phyloP scores from a whole-genome alignment of 2,113 vertebrate species.

The Dolichotis patagonum region DNA sequence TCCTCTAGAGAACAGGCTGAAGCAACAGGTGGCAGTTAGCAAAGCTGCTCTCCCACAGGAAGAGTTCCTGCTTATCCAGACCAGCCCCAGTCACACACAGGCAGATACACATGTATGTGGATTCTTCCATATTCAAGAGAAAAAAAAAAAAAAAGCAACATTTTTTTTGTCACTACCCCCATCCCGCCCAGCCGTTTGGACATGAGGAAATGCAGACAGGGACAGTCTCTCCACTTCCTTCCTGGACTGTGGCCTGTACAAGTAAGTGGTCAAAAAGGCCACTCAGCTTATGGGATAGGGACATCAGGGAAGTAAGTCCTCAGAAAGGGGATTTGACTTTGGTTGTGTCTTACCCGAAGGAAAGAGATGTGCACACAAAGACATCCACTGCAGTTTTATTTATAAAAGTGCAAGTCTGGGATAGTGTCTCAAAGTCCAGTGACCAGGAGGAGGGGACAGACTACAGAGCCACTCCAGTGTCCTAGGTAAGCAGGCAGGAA shows the following conservation, averaged over 20 bases:
- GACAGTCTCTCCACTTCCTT: conserved; percentile 66
- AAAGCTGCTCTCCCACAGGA: neutral
- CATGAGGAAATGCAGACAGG: conserved; percentile 63
- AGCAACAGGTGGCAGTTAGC: neutral
- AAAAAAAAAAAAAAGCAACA: neutral
- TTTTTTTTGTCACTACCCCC: neutral
- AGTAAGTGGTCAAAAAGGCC: conserved; percentile 64
- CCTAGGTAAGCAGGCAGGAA: neutral
- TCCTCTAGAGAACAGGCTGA: neutral
- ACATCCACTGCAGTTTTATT: conserved; percentile 81
- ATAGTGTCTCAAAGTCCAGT: conserved; percentile 46
- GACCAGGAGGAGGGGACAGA: neutral
- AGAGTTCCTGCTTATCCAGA: neutral
- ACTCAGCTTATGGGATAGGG: conserved; percentile 27
- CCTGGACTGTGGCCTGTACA: conserved; percentile 52
- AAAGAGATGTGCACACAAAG: conserved; percentile 81
- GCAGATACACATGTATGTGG: neutral
- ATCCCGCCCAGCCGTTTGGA: conserved; percentile 31
- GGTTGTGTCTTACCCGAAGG: conserved; percentile 72
- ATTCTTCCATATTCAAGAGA: neutral
- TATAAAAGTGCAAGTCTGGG: conserved; percentile 71
- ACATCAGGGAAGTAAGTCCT: neutral
- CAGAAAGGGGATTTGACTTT: conserved; percentile 36
- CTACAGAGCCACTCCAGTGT: neutral
- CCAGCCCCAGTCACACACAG: neutral